A percentile compares a stretch with the other conserved stretches of the same genome.
Evolutionary conservation across 2,113 vertebrate genomes (phyloP).

Genomic region (Trematocara zebra): DNA sequence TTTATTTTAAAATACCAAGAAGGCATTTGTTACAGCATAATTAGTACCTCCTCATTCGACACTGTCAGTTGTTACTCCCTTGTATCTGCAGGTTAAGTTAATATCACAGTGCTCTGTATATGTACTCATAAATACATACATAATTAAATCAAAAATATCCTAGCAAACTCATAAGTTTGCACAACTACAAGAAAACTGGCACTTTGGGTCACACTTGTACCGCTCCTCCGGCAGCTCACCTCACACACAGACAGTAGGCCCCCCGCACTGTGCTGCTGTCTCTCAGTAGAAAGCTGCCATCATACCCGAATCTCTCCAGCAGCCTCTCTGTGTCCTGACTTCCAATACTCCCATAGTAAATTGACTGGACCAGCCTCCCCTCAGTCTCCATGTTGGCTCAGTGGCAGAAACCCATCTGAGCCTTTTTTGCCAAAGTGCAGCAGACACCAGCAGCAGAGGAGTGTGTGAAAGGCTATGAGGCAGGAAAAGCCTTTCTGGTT

Average conservation of each 20-base stretch:
- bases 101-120: accelerated
- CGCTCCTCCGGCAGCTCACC: conserved; percentile 43
- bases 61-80: neutral
- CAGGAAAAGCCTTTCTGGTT: conserved; percentile 48
- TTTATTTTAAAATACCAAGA: neutral
- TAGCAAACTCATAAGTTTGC: neutral
- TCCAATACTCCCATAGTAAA: conserved; percentile 64
- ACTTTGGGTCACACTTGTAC: neutral
- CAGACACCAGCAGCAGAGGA: neutral
- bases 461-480: neutral
- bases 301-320: conserved; percentile 58
- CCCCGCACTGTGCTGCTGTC: conserved; percentile 66
- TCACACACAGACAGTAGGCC: conserved; percentile 69
- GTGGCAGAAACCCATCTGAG: neutral
- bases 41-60: neutral
- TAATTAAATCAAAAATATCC: neutral
- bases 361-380: conserved; percentile 17
- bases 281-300: conserved; percentile 69
- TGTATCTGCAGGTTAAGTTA: neutral
- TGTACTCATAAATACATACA: neutral
- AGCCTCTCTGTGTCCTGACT: conserved; percentile 55
- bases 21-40: neutral
- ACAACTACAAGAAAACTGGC: neutral
- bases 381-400: conserved; percentile 41
- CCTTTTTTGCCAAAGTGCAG: neutral